Conservation (phyloP, 2,113 vertebrate genomes). For the Charadrius vociferus region DNA sequence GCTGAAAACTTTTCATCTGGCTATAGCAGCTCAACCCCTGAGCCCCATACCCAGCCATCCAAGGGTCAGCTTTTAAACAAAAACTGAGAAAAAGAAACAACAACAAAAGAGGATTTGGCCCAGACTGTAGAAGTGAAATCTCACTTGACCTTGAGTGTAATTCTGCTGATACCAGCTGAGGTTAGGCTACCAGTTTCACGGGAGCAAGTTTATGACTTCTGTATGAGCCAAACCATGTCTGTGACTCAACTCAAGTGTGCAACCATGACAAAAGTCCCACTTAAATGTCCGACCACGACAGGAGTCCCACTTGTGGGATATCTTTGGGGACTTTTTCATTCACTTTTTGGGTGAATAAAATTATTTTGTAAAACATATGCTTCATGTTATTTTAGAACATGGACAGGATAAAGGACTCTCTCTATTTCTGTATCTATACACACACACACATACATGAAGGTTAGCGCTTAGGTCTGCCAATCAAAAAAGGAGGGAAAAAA, state of each 20-base stretch:
- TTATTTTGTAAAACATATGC: background rate
- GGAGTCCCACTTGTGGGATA: background rate
- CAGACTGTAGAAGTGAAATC: background rate
- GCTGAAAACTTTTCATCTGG: background rate
- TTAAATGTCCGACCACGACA: background rate
- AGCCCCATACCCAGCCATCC: background rate
- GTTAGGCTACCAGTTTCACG: background rate
- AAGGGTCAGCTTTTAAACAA: background rate
- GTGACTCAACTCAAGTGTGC: background rate
- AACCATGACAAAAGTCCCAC: background rate
- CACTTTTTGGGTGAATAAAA: background rate
- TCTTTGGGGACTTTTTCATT: background rate
- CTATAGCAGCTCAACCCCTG: background rate
- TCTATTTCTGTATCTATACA: background rate
- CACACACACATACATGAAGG: background rate
- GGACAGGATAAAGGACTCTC: background rate
- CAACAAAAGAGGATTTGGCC: background rate
- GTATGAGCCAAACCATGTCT: background rate
- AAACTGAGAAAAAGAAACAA: background rate
- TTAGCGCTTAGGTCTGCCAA: background rate
- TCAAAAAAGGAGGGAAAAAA: slow-evolving; percentile 2
- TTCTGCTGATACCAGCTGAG: background rate
- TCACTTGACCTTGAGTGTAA: background rate
- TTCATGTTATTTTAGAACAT: background rate
- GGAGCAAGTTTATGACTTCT: background rate